Base-by-base conservation (phyloP, 2,797 vertebrate genomes). In the Thaleichthys pacificus region DNA sequence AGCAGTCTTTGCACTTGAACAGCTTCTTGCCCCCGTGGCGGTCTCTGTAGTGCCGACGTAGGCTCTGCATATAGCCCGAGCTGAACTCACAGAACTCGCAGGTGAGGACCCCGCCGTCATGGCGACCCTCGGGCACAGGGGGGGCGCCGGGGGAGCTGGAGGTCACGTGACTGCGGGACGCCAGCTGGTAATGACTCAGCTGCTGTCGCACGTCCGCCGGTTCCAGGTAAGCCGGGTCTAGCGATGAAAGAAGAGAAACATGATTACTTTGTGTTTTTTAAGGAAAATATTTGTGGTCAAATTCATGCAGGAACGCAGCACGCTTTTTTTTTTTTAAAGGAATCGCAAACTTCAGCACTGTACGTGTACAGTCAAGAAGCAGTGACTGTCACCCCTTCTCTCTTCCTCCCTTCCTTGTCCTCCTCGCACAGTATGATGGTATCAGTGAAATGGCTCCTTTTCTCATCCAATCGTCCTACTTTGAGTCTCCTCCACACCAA, bases 51-150 rank as follows among this genome's bases (percentile, higher is more conserved):
- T 99, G 98, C 74, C 98, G 95, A 11, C 97, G 92, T 84, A 99
- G 96, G 84, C 98, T 99, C 93, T 99, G 98, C 91, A 99, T 99
- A 89, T 99, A 99, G 66, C 96, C 97, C 8, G 97, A 99, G 78
- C 96, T 97, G 93, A 99, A 99, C 89, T 98, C 96, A 17, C 98
- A 99, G 93, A 99, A 98, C 94, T 99, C 97, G 76, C 98, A 99
- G 73, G 95, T 97, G 74, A 98, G 96, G 81, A 94, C 76, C 42
- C 42, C 42, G 56, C 87, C 85, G 79, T 98, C 97, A 8, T 84
- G 85, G 1, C 93, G 92, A 76, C 90, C 91, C 81, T 91, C 93
- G 24, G 91, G 49, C 26, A 85, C 69, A 65, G 86, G 69, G 81
- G 91, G 85, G 0, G 91, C 84, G 71, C 91, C 80, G 8, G 42